phyloP scores from a whole-genome alignment of 2,888 invertebrate species.

The Endotricha flammealis region DNA sequence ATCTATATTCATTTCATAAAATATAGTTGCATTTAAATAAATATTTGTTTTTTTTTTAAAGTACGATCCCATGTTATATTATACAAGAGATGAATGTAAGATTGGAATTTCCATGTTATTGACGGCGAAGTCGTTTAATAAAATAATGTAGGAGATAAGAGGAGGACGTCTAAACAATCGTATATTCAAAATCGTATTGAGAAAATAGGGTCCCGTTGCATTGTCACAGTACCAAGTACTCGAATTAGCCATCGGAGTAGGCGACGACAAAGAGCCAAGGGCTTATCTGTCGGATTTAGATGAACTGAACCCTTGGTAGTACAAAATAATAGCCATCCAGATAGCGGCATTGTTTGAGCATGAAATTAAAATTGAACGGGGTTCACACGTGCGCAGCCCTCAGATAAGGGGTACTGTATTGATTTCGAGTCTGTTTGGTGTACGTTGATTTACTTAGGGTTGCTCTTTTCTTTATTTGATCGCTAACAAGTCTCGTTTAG shows the following conservation, averaged over 20 bases:
- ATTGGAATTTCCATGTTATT: conserved; percentile 12
- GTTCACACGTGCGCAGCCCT: conserved; percentile 74
- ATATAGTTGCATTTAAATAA: too few species aligned
- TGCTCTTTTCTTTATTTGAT: conserved; percentile 69
- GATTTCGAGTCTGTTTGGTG: conserved; percentile 57
- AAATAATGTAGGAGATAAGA: conserved; percentile 48
- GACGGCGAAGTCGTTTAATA: conserved; percentile 40
- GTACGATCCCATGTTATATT: too few species aligned
- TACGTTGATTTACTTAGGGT: conserved; percentile 63
- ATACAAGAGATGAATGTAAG: too few species aligned
- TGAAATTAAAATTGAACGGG: conserved; percentile 78
- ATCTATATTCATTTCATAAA: too few species aligned
- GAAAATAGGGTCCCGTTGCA: neutral
- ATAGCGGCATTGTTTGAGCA: conserved; percentile 78
- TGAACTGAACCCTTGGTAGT: conserved; percentile 71
- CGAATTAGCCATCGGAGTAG: conserved; percentile 68
- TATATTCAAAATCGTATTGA: conserved; percentile 42
- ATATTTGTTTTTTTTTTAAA: too few species aligned
- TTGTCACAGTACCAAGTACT: conserved; percentile 25
- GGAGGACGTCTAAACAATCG: conserved; percentile 43
- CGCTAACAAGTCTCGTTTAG: conserved; percentile 43
- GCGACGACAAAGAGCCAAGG: conserved; percentile 65
- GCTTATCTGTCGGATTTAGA: conserved; percentile 75
- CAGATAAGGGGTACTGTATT: conserved; percentile 71
- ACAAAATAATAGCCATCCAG: conserved; percentile 74